Conservation (phyloP, 2,888 invertebrate species). For the Temnothorax unifasciatus region DNA sequence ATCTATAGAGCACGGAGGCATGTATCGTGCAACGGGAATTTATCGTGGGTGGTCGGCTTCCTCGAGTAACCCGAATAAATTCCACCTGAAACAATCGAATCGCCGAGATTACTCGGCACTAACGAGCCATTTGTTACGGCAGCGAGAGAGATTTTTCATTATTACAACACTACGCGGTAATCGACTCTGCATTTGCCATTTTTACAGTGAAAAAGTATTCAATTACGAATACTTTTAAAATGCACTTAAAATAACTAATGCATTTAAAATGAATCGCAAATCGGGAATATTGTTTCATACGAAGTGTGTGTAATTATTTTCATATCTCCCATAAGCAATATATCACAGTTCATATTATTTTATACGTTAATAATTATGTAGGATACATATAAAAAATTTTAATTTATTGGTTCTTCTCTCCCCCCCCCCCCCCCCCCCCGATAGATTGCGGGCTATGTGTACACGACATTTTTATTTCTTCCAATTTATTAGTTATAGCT, state of each 20-base stretch:
- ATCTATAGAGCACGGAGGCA: slow-evolving; percentile 50
- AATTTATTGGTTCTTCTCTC: neutral
- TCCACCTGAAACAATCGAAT: slow-evolving; percentile 64
- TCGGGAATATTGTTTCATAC: neutral
- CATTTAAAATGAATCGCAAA: neutral
- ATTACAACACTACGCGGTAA: slow-evolving; percentile 37
- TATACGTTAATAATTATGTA: neutral
- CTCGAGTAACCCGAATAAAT: slow-evolving; percentile 61
- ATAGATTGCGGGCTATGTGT: neutral
- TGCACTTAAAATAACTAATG: neutral
- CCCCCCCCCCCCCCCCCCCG: too few species aligned
- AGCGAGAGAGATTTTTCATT: slow-evolving; percentile 58
- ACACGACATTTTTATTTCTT: slow-evolving; percentile 27
- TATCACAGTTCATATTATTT: slow-evolving; percentile 6
- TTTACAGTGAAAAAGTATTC: slow-evolving; percentile 6
- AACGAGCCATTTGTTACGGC: slow-evolving; percentile 60
- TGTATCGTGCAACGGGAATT: slow-evolving; percentile 59
- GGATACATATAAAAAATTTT: neutral
- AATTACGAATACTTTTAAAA: slow-evolving; percentile 20
- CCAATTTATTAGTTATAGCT: neutral
- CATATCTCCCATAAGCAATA: too few species aligned
- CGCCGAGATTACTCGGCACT: slow-evolving; percentile 62
- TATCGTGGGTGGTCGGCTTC: slow-evolving; percentile 55
- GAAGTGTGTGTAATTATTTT: slow-evolving; percentile 8
- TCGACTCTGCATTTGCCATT: slow-evolving; percentile 15